Percentiles rank a stretch among this genome's conserved stretches.
phyloP scores from a whole-genome alignment of 1,140 invertebrate genomes.

The Vanessa atalanta region DNA sequence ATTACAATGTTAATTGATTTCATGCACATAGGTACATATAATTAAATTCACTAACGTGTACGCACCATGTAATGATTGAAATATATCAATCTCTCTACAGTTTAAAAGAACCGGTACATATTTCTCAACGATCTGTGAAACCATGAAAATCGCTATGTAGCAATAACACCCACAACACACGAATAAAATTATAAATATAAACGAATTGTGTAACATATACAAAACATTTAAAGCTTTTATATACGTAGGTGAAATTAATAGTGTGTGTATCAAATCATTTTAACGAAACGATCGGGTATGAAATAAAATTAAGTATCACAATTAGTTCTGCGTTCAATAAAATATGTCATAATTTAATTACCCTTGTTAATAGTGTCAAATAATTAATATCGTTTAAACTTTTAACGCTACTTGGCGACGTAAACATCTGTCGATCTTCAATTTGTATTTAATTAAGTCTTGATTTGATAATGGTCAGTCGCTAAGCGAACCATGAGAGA shows the following conservation, averaged over 20 bases:
- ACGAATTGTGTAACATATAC: slow-evolving; percentile 12
- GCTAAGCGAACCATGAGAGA: too few relatives aligned
- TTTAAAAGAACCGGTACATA: slow-evolving; percentile 3
- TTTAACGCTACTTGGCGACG: too few relatives aligned
- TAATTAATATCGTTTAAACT: too few relatives aligned
- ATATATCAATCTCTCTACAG: slow-evolving; percentile 17
- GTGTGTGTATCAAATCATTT: slow-evolving; percentile 5
- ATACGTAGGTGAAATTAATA: slow-evolving; percentile 15
- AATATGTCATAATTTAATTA: too few relatives aligned
- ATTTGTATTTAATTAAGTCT: too few relatives aligned
- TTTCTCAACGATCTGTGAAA: slow-evolving; percentile 25
- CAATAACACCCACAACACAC: slow-evolving; percentile 11
- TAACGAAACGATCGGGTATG: neutral
- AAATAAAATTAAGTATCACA: neutral
- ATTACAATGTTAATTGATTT: slow-evolving; percentile 1
- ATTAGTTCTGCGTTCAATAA: too few relatives aligned
- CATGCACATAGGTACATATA: slow-evolving; percentile 6
- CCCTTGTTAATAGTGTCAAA: too few relatives aligned
- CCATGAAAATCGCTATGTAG: slow-evolving; percentile 19
- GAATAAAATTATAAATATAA: slow-evolving; percentile 19
- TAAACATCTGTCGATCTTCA: too few relatives aligned
- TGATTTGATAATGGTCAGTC: too few relatives aligned
- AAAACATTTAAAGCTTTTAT: slow-evolving; percentile 6
- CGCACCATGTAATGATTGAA: slow-evolving; percentile 3
- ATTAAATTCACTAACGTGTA: slow-evolving; percentile 8